Evolutionary conservation across 2,888 invertebrate genomes (phyloP).

Genomic region (Microchrysa polita): DNA sequence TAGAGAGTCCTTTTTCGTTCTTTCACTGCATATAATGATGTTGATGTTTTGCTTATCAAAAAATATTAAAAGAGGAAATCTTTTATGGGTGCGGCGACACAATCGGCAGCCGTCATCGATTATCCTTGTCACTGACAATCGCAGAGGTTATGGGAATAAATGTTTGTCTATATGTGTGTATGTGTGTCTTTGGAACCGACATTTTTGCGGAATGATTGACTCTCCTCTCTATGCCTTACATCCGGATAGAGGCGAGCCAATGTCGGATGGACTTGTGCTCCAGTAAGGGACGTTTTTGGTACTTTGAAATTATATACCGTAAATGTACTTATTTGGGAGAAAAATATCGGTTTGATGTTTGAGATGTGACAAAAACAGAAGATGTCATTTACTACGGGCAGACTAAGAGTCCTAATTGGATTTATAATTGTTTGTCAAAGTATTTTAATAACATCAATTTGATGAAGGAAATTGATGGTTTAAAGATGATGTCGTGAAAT

Average conservation of each 20-base stretch:
- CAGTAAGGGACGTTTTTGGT: background rate
- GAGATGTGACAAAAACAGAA: slow-evolving; percentile 29
- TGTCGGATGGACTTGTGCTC: too few relatives aligned
- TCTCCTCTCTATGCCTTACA: too few relatives aligned
- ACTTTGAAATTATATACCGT: slow-evolving; percentile 28
- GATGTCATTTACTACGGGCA: background rate
- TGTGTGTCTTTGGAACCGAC: background rate
- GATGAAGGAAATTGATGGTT: too few relatives aligned
- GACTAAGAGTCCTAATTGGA: slow-evolving; percentile 21
- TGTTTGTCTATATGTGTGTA: slow-evolving; percentile 27
- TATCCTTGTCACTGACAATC: slow-evolving; percentile 40
- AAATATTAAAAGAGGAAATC: slow-evolving; percentile 32
- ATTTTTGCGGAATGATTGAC: too few relatives aligned
- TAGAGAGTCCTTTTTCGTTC: slow-evolving; percentile 17
- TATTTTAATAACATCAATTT: background rate
- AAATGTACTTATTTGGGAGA: slow-evolving; percentile 7
- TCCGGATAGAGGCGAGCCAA: too few relatives aligned
- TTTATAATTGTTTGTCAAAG: slow-evolving; percentile 15
- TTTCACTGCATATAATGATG: slow-evolving; percentile 10
- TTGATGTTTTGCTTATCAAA: slow-evolving; percentile 34
- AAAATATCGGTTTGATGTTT: slow-evolving; percentile 26
- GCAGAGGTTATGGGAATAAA: background rate
- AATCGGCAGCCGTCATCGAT: slow-evolving; percentile 26
- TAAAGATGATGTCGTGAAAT: too few relatives aligned
- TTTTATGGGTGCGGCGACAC: slow-evolving; percentile 3